Percentiles rank a stretch among this genome's conserved stretches.
phyloP scores from a whole-genome alignment of 2,888 invertebrate species.

The Heterodera filipjevi region DNA sequence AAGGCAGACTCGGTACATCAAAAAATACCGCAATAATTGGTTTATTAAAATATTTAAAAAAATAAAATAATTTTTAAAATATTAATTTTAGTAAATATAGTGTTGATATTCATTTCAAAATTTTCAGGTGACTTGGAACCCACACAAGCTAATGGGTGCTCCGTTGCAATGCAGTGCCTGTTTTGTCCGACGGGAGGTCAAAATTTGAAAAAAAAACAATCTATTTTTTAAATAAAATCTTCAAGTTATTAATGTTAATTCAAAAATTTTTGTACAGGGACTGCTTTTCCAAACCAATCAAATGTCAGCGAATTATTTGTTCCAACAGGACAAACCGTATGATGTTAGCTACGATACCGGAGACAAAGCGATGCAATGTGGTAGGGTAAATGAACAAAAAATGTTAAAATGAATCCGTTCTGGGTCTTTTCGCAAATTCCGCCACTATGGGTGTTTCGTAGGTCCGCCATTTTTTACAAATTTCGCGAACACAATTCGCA shows the following conservation, averaged over 20 bases:
- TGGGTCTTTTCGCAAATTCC: too few relatives aligned
- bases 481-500: too few relatives aligned
- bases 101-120: too few relatives aligned
- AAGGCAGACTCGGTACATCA: slow-evolving; percentile 67
- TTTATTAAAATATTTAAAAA: not conserved
- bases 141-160: slow-evolving; percentile 90
- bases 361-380: slow-evolving; percentile 98
- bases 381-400: too few relatives aligned
- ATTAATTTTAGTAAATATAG: not conserved
- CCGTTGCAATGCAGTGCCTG: slow-evolving; percentile 95
- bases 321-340: slow-evolving; percentile 98
- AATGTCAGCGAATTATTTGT: slow-evolving; percentile 96
- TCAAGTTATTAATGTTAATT: not conserved
- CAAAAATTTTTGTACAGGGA: slow-evolving; percentile 74
- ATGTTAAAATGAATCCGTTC: too few relatives aligned
- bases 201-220: slow-evolving; percentile 16
- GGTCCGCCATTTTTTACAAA: too few relatives aligned
- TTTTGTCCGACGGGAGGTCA: slow-evolving; percentile 92
- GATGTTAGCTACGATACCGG: slow-evolving; percentile 95
- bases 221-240: not conserved
- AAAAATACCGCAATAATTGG: too few relatives aligned
- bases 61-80: not conserved
- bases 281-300: slow-evolving; percentile 88
- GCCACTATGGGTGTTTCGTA: too few relatives aligned
- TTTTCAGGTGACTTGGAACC: slow-evolving; percentile 83